A percentile compares a stretch with the other conserved stretches of the same genome.
Conservation (phyloP, 2,888 invertebrate genomes). For the Eremobia ochroleuca region DNA sequence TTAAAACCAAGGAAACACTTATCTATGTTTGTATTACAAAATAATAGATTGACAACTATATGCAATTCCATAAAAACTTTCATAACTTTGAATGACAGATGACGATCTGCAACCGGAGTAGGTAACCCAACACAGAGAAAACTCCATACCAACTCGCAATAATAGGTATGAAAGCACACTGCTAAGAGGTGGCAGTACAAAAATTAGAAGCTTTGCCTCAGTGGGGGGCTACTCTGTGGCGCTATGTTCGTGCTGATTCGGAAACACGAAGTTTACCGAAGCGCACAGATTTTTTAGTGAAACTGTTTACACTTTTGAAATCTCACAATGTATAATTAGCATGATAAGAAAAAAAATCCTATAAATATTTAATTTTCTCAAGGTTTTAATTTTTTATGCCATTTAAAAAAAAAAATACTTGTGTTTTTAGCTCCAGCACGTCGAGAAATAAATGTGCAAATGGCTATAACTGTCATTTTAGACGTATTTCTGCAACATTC, state of each 20-base stretch:
- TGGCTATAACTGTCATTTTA: conserved; percentile 42
- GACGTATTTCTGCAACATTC: conserved; percentile 48
- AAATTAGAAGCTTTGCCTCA: not conserved
- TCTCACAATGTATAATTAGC: not conserved
- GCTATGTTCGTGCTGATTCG: not conserved
- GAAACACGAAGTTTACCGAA: not conserved
- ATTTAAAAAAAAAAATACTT: not conserved
- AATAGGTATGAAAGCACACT: not conserved
- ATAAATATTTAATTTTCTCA: not conserved
- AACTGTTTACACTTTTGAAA: not conserved
- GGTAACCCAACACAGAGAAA: not conserved
- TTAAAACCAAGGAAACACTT: not conserved
- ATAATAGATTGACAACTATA: not conserved
- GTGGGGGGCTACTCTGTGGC: not conserved
- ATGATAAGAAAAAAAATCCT: not conserved
- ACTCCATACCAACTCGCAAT: not conserved
- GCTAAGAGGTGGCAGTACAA: not conserved
- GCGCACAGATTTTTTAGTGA: not conserved
- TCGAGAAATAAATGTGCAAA: conserved; percentile 53
- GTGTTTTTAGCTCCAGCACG: conserved; percentile 34
- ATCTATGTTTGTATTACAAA: too few relatives aligned
- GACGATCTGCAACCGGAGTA: not conserved
- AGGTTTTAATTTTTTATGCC: not conserved
- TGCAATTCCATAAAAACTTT: not conserved
- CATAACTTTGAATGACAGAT: not conserved